phyloP scores from a whole-genome alignment of 2,113 vertebrate genomes.

The Raja brachyura region DNA sequence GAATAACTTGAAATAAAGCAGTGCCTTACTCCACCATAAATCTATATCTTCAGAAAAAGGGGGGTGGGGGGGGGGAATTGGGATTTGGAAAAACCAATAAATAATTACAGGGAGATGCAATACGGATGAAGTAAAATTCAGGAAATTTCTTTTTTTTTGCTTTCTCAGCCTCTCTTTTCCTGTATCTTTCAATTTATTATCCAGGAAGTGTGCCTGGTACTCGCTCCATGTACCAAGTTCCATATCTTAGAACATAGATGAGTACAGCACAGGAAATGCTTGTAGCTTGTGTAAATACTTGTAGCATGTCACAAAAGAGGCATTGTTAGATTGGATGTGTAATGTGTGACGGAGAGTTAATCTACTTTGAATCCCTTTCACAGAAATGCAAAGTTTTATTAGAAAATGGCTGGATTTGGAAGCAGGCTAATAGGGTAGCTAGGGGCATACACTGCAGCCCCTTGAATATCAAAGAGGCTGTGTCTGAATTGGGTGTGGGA shows the following conservation, averaged over 20 bases:
- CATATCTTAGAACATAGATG: background rate
- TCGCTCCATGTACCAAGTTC: background rate
- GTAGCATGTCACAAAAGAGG: background rate
- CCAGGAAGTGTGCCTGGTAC: background rate
- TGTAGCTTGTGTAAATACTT: background rate
- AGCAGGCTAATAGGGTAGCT: background rate
- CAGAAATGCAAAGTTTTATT: background rate
- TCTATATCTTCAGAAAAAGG: background rate
- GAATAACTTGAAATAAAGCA: background rate
- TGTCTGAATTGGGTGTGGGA: background rate
- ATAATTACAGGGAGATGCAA: background rate
- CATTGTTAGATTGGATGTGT: background rate
- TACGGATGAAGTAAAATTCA: background rate
- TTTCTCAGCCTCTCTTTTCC: background rate
- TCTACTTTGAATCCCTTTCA: background rate
- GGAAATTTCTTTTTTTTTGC: background rate
- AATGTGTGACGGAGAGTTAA: background rate
- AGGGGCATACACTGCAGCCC: background rate
- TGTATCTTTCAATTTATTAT: background rate
- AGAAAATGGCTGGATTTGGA: background rate
- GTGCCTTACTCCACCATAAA: background rate
- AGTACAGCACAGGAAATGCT: no score
- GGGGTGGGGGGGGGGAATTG: background rate
- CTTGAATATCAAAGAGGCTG: slow-evolving; percentile 25
- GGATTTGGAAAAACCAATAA: background rate